Evolutionary conservation across 2,888 invertebrate species (phyloP).

Genomic region (Rhagonycha fulva): DNA sequence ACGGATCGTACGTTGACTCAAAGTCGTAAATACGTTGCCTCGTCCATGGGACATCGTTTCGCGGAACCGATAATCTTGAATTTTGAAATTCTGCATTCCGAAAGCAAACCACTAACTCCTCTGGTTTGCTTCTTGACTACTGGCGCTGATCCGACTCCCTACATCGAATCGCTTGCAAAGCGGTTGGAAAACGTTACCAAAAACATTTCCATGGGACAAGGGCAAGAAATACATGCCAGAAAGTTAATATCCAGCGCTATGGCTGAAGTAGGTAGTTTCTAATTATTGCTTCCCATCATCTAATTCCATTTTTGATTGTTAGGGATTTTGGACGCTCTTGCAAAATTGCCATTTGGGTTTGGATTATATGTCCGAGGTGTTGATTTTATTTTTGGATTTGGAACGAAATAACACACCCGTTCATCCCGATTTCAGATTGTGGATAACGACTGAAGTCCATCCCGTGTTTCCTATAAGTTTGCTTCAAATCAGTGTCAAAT

Average conservation of each 20-base stretch:
- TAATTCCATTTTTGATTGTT: conserved; percentile 11
- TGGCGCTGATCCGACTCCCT: conserved; percentile 87
- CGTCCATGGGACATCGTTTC: conserved; percentile 73
- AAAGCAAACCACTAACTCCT: conserved; percentile 75
- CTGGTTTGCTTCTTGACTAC: conserved; percentile 84
- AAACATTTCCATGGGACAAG: conserved; percentile 86
- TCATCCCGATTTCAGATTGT: conserved; percentile 71
- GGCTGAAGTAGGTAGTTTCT: conserved; percentile 55
- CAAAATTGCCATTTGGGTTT: conserved; percentile 90
- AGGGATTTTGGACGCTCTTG: conserved; percentile 83
- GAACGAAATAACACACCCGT: conserved; percentile 60
- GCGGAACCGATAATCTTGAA: conserved; percentile 82
- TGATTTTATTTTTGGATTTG: conserved; percentile 64
- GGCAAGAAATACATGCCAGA: conserved; percentile 82
- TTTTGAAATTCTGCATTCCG: conserved; percentile 72
- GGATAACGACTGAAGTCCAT: conserved; percentile 89
- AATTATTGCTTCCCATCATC: neutral
- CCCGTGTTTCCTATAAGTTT: conserved; percentile 78
- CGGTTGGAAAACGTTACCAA: conserved; percentile 69
- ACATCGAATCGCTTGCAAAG: conserved; percentile 80
- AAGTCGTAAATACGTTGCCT: conserved; percentile 79
- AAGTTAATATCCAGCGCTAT: conserved; percentile 66
- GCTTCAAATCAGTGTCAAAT: conserved; percentile 84
- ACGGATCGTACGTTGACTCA: conserved; percentile 82
- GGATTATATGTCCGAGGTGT: conserved; percentile 81